phyloP scores from a whole-genome alignment of 2,797 vertebrate species.

The Typhlichthys eigenmanni region DNA sequence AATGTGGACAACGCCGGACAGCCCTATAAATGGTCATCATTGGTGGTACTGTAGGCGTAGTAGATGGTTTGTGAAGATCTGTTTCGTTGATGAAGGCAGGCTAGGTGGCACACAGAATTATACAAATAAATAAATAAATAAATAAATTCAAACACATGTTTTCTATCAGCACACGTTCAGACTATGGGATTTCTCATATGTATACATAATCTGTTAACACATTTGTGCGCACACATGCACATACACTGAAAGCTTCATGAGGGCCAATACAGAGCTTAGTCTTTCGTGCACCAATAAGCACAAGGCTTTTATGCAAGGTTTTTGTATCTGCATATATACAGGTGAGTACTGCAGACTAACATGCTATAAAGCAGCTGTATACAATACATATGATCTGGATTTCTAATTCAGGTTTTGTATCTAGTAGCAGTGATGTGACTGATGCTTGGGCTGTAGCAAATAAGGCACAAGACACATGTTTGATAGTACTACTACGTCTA shows the following conservation, averaged over 20 bases:
- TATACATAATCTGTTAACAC: not conserved
- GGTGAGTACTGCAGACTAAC: constrained; percentile 56
- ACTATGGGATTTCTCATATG: constrained; percentile 30
- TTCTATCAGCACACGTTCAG: constrained; percentile 19
- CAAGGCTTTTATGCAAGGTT: constrained; percentile 60
- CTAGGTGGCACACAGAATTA: constrained; percentile 25
- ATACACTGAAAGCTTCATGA: constrained; percentile 51
- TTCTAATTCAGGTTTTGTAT: too few species aligned
- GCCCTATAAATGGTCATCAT: constrained; percentile 51
- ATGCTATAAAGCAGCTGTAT: constrained; percentile 38
- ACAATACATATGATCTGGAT: too few species aligned
- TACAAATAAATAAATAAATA: constrained; percentile 32
- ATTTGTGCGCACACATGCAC: constrained; percentile 4
- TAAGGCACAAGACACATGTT: too few species aligned
- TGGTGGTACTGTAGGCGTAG: constrained; percentile 29
- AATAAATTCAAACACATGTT: constrained; percentile 33
- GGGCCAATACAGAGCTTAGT: constrained; percentile 55
- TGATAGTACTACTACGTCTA: too few species aligned
- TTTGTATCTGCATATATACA: constrained; percentile 58
- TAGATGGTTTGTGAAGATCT: constrained; percentile 47
- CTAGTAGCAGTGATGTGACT: too few species aligned
- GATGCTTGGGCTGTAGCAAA: too few species aligned
- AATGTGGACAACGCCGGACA: constrained; percentile 60
- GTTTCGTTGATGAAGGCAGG: constrained; percentile 28
- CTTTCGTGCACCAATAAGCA: constrained; percentile 53